These are phyloP conservation scores for Camponotus floridanus DNA, from an alignment of 1,140 invertebrate species.

Conservation along the genomic window DNA sequence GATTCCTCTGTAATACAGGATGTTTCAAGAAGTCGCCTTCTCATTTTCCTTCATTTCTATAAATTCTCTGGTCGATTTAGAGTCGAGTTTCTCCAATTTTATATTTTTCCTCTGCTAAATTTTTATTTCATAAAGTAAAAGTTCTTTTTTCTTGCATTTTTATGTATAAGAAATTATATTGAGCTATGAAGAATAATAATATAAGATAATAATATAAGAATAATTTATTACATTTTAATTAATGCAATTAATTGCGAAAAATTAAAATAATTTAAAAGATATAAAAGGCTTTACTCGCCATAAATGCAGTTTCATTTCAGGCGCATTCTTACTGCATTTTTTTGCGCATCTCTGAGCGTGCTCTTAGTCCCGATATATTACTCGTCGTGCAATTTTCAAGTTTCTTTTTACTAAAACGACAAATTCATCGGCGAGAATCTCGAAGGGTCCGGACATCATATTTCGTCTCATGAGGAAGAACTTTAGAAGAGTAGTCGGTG, in stretches of 20 bases:
- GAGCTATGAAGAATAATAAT: not conserved
- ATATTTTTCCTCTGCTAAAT: not conserved
- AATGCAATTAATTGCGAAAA: not conserved
- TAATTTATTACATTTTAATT: not conserved
- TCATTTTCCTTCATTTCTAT: not conserved
- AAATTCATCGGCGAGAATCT: conserved; percentile 17
- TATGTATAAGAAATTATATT: not conserved
- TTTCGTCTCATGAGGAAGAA: conserved; percentile 7
- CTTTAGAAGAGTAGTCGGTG: conserved; percentile 9
- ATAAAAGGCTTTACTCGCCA: not conserved
- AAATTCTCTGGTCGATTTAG: not conserved
- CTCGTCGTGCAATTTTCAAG: not conserved
- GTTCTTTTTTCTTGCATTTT: too few relatives aligned
- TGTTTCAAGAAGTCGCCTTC: not conserved
- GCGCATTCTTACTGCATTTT: conserved; percentile 6
- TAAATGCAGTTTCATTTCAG: not conserved
- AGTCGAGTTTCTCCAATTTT: not conserved
- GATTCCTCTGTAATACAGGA: conserved; percentile 18
- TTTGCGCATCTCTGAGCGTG: not conserved
- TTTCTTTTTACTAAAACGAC: conserved; percentile 14
- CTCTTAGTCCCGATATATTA: not conserved
- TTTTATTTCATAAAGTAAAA: not conserved
- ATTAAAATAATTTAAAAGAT: not conserved
- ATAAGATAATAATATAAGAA: not conserved
- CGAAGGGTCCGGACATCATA: not conserved